Evolutionary conservation across 1,140 invertebrate species (phyloP), one percentile per base, ranked within the genome.

Genomic region (Zaprionus lachaisei): DNA sequence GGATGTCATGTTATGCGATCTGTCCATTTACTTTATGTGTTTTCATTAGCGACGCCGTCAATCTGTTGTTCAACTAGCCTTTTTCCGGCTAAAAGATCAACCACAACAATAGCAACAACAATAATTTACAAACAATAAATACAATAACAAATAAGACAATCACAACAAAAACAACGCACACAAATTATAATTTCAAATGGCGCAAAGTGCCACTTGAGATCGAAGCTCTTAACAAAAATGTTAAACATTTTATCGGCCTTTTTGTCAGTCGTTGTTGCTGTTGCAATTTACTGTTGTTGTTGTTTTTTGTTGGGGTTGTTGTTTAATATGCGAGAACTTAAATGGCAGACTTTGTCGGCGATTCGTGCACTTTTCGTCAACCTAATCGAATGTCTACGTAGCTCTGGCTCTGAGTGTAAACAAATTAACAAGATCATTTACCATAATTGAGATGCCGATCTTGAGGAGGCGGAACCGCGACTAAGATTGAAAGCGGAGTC

Each of bases 111-210:
- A 26, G 24, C 26, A 57, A 26, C 9, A 73, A 68, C 56, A 62
- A 20, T 44, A 55, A 56, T 55, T 55, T 34, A 58, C 47, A 57
- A 47, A 24, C 22, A 70, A 70, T 44, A 49, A 22, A 49, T 62
- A 68, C 61, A 72, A 64, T 68, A 80, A 71, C 62, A 82, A 72
- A 49, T 51, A 60, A 64, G 64, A 67, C 62, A 81, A 58, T 26
- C 37, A 47, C 72, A 71, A 75, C 72, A 75, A 84, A 76, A 81
- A 67, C 77, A 83, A 82, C 67, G 38, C 38, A 79, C 57, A 87
- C 84, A 87, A 87, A 87, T 87, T 90, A 90, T 90, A 91, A 91
- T 90, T 90, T 90, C 82, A 90, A 89, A 89, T 89, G 74, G 68
- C 72, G 51, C 63, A 90, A 91, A 90, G 85, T 90, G 85, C 86